Conservation (phyloP, 2,888 invertebrate genomes). For the Anticlea derivata region DNA sequence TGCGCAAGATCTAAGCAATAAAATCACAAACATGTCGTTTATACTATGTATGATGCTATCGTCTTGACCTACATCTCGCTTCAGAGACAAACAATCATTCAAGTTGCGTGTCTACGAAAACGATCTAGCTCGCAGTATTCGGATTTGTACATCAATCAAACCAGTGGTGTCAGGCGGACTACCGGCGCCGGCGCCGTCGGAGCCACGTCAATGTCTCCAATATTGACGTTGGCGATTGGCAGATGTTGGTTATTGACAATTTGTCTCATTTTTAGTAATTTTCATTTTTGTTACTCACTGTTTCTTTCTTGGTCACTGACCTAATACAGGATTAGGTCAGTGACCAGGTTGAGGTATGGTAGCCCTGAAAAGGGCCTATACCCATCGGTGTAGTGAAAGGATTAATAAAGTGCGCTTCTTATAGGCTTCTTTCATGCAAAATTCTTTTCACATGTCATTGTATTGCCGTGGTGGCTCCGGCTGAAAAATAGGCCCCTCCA, state of each 20-base stretch:
- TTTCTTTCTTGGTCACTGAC: no score
- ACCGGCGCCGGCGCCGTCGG: slow-evolving; percentile 23
- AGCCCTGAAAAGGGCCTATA: no score
- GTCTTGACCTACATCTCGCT: slow-evolving; percentile 33
- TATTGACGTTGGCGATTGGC: slow-evolving; percentile 13
- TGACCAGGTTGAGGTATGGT: background rate
- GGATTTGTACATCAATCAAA: slow-evolving; percentile 46
- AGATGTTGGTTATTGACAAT: slow-evolving; percentile 11
- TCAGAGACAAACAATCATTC: slow-evolving; percentile 38
- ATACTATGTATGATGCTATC: slow-evolving; percentile 29
- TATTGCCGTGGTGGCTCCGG: no score
- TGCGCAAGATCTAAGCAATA: slow-evolving; percentile 9
- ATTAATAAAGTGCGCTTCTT: no score
- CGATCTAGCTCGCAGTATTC: slow-evolving; percentile 38
- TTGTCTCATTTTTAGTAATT: background rate
- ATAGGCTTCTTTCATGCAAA: no score
- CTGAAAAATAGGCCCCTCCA: no score
- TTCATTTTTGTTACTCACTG: background rate
- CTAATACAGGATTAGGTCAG: no score
- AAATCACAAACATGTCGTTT: slow-evolving; percentile 26
- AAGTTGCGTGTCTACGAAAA: slow-evolving; percentile 39
- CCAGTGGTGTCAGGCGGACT: slow-evolving; percentile 41
- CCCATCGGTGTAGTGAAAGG: no score
- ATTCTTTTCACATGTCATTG: no score
- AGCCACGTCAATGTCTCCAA: slow-evolving; percentile 15